Base-by-base conservation (phyloP, 2,113 vertebrate species). In the Taurulus bubalis region DNA sequence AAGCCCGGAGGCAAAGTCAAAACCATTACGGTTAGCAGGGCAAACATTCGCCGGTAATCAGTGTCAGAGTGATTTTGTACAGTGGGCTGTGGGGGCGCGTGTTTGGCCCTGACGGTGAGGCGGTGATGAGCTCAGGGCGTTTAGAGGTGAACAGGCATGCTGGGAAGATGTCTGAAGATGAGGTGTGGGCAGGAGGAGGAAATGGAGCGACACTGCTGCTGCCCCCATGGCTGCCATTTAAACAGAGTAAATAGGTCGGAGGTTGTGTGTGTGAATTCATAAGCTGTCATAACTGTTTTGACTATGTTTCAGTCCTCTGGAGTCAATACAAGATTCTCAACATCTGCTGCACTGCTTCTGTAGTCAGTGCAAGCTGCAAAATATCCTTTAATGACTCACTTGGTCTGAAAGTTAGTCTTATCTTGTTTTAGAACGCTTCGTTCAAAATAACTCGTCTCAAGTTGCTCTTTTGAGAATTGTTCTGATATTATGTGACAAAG, bases 231-330 rank as follows among this genome's bases (percentile, higher is more conserved):
- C 66, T 83, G 79, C 83, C 73, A 68, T 71, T 87, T 83, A 59
- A 84, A 79, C 71, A 70, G 55, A 79, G 83, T 83, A 87, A 92
- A 86, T 85, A 80, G 87, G 89, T 85, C 63, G 62, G 84, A 77
- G 80, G 79, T 78, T 83, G 42, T 63, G 40, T n/a, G 32, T 6
- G 71, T 38, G 72, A 70, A 82, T 87, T 89, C 82, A 81, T 85
- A 76, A 80, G 84, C 90, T 89, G 91, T 89, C 91, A 91, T 87
- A 87, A 92, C 76, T 86, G 83, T 93, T 92, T 89, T 84, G 83
- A 82, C 81, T 78, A 66, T 64, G 71, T 64, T 85, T 79, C 78
- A 72, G 75, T 83, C 42, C 87, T 89, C 88, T 87, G 85, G 87
- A 90, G 89, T 90, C 82, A 89, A 89, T 91, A 89, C 91, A 82